Evolutionary conservation across 1,140 invertebrate species (phyloP).

Genomic region (Sarcophaga peregrina): DNA sequence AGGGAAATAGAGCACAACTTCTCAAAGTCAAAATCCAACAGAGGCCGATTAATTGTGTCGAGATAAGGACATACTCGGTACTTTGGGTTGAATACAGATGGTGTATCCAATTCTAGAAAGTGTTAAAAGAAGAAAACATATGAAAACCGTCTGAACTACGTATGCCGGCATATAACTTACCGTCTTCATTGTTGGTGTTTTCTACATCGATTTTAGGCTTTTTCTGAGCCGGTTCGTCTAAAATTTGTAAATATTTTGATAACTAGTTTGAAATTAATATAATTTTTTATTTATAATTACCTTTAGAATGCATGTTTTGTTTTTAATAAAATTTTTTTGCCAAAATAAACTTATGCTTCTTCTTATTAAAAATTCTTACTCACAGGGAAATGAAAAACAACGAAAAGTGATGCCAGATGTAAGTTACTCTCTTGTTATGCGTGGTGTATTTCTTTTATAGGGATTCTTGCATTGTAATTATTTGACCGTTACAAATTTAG

Average conservation of each 20-base stretch:
- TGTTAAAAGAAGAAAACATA: not conserved
- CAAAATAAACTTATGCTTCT: not conserved
- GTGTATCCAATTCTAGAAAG: constrained; percentile 52
- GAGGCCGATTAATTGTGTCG: constrained; percentile 95
- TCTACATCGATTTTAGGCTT: constrained; percentile 29
- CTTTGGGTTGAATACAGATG: constrained; percentile 64
- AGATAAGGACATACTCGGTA: constrained; percentile 86
- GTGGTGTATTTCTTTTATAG: too few relatives aligned
- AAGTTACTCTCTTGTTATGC: too few relatives aligned
- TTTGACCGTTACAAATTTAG: too few relatives aligned
- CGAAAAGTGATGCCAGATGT: too few relatives aligned
- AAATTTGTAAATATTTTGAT: not conserved
- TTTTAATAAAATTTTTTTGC: not conserved
- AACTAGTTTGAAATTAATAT: not conserved
- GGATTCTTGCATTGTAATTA: too few relatives aligned
- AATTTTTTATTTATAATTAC: not conserved
- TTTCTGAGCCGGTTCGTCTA: constrained; percentile 20
- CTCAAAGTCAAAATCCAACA: constrained; percentile 99
- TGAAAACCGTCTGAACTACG: not conserved
- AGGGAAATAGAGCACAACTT: constrained; percentile 98
- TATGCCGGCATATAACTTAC: constrained; percentile 19
- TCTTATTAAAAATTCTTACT: too few relatives aligned
- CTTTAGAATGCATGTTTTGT: constrained; percentile 12
- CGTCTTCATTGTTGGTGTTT: constrained; percentile 34
- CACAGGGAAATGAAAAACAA: too few relatives aligned